A percentile compares a stretch with the other conserved stretches of the same genome.
phyloP scores from a whole-genome alignment of 2,888 invertebrate genomes.

The Argyresthia albistria region DNA sequence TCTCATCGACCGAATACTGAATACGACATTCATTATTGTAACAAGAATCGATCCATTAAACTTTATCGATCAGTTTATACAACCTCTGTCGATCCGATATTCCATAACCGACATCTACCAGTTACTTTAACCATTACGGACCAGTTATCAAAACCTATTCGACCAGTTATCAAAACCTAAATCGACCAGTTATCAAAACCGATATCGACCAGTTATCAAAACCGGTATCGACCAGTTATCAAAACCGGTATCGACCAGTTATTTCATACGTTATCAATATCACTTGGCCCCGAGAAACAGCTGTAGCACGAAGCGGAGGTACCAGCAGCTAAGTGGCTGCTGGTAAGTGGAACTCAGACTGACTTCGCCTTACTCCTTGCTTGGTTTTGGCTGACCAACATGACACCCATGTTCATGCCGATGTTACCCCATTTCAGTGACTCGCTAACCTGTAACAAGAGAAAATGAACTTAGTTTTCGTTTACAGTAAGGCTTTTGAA shows the following conservation, averaged over 20 bases:
- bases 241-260: not conserved
- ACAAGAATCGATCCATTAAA: not conserved
- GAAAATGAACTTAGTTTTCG: slow-evolving; percentile 8
- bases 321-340: slow-evolving; percentile 44
- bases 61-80: too few relatives aligned
- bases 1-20: too few relatives aligned
- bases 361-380: slow-evolving; percentile 54
- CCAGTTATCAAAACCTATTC: too few relatives aligned
- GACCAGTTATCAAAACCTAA: too few relatives aligned
- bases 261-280: slow-evolving; percentile 48
- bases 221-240: not conserved
- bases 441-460: slow-evolving; percentile 77
- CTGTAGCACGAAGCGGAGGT: slow-evolving; percentile 40
- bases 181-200: not conserved
- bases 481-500: too few relatives aligned
- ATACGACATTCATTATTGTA: not conserved
- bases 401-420: slow-evolving; percentile 78
- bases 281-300: slow-evolving; percentile 50
- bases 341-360: slow-evolving; percentile 51
- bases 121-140: too few relatives aligned
- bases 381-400: slow-evolving; percentile 68
- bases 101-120: not conserved
- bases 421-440: slow-evolving; percentile 80
- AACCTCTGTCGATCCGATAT: not conserved
- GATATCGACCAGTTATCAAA: not conserved